Conservation (phyloP, 2,797 vertebrate genomes). For the Rhabdophis nuchalis region DNA sequence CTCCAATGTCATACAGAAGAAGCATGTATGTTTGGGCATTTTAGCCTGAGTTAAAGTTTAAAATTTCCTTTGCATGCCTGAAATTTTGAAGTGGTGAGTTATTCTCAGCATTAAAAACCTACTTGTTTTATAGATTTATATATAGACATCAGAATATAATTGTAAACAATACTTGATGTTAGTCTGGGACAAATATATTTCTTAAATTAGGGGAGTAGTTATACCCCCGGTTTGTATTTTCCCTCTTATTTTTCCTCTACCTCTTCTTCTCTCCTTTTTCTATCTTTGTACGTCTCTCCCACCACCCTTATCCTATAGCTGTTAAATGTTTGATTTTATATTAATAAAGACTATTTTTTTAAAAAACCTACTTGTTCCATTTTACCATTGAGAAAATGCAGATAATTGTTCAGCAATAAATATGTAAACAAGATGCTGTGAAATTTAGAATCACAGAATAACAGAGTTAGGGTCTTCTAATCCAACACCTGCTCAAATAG, state of each 20-base stretch:
- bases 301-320: no score
- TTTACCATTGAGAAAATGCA: constrained; percentile 55
- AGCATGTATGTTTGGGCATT: constrained; percentile 35
- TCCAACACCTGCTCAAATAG: not conserved
- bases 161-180: no score
- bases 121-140: no score
- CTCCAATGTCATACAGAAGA: constrained; percentile 47
- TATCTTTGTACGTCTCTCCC: no score
- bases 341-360: no score
- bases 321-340: no score
- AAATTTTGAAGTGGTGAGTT: constrained; percentile 46
- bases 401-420: constrained; percentile 61
- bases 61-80: constrained; percentile 38
- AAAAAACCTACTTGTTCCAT: constrained; percentile 58
- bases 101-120: constrained; percentile 50
- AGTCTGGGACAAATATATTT: no score
- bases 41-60: constrained; percentile 56
- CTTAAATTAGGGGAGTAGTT: no score
- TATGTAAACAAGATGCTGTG: not conserved
- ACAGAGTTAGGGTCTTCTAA: not conserved
- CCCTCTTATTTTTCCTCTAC: no score
- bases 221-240: no score
- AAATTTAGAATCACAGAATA: not conserved
- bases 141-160: no score
- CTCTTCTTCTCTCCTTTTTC: no score